These are phyloP conservation scores for Oryzias woworae DNA, from an alignment of 2,113 vertebrate genomes.

Conservation along the genomic window DNA sequence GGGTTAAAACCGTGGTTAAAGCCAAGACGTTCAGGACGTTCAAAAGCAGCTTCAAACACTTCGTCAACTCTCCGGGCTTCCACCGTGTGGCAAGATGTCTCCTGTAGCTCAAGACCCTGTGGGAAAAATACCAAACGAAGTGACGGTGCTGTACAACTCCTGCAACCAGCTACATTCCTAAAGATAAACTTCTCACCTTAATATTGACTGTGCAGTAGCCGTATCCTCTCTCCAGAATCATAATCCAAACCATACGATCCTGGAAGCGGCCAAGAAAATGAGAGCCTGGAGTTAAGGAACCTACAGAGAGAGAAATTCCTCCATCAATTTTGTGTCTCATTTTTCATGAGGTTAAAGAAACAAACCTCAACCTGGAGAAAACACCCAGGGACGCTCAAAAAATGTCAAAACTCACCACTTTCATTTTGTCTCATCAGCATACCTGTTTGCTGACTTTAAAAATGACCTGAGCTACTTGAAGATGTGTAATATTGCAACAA, in stretches of 20 bases:
- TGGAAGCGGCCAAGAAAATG: conserved; percentile 96
- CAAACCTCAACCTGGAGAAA: conserved; percentile 20
- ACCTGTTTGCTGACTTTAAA: conserved; percentile 31
- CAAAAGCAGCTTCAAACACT: conserved; percentile 90
- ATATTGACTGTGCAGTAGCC: conserved; percentile 94
- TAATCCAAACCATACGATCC: conserved; percentile 93
- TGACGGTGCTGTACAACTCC: background rate
- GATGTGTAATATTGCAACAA: conserved; percentile 27
- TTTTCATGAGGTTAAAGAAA: conserved; percentile 15
- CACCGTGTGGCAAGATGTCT: conserved; percentile 95
- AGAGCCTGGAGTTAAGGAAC: conserved; percentile 88
- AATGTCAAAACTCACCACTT: conserved; percentile 22
- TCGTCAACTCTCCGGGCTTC: conserved; percentile 94
- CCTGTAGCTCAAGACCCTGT: conserved; percentile 95
- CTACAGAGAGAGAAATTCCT: conserved; percentile 66
- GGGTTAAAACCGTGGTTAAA: conserved; percentile 83
- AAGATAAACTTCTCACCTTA: conserved; percentile 80
- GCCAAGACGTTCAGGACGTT: conserved; percentile 78
- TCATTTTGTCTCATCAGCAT: conserved; percentile 46
- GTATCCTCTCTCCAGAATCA: conserved; percentile 91
- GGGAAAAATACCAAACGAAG: conserved; percentile 24
- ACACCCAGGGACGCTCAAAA: background rate
- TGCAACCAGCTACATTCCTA: background rate
- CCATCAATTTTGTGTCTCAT: conserved; percentile 15
- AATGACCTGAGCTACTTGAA: conserved; percentile 44